A percentile compares a stretch with the other conserved stretches of the same genome.
phyloP scores from a whole-genome alignment of 2,113 vertebrate species.

The Brachyhypopomus occidentalis region DNA sequence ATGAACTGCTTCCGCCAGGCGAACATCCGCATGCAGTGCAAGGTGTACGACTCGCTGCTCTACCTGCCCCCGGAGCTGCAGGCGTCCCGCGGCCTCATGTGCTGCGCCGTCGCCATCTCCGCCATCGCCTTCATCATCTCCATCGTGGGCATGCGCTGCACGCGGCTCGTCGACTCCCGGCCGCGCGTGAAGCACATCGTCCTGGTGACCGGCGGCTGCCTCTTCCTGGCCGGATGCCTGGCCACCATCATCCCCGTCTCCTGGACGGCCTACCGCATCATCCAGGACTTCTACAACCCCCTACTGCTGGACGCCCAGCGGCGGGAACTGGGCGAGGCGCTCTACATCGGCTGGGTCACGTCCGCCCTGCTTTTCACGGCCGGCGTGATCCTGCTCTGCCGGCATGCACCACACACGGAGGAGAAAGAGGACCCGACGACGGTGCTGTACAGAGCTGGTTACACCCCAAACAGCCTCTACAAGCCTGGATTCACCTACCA shows the following conservation, averaged over 20 bases:
- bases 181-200: constrained; percentile 73
- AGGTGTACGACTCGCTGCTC: constrained; percentile 84
- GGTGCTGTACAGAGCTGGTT: constrained; percentile 32
- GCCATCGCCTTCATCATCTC: constrained; percentile 75
- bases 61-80: constrained; percentile 82
- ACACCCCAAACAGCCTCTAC: constrained; percentile 54
- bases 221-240: constrained; percentile 72
- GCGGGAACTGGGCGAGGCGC: constrained; percentile 77
- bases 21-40: constrained; percentile 85
- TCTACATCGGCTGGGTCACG: constrained; percentile 80
- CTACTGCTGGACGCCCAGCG: constrained; percentile 76
- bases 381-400: constrained; percentile 76
- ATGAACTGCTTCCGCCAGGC: constrained; percentile 89
- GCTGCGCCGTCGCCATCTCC: constrained; percentile 72
- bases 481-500: constrained; percentile 53
- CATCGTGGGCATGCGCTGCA: constrained; percentile 79
- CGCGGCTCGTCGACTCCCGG: constrained; percentile 68
- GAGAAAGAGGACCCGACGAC: constrained; percentile 54
- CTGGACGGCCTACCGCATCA: constrained; percentile 77
- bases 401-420: constrained; percentile 73
- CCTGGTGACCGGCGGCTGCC: constrained; percentile 72
- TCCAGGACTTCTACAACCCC: constrained; percentile 78
- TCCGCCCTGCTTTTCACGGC: constrained; percentile 72
- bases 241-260: constrained; percentile 76
- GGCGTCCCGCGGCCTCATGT: constrained; percentile 86